These are phyloP conservation scores for Cacatua alba DNA, from an alignment of 2,113 vertebrate species.

Conservation along the genomic window DNA sequence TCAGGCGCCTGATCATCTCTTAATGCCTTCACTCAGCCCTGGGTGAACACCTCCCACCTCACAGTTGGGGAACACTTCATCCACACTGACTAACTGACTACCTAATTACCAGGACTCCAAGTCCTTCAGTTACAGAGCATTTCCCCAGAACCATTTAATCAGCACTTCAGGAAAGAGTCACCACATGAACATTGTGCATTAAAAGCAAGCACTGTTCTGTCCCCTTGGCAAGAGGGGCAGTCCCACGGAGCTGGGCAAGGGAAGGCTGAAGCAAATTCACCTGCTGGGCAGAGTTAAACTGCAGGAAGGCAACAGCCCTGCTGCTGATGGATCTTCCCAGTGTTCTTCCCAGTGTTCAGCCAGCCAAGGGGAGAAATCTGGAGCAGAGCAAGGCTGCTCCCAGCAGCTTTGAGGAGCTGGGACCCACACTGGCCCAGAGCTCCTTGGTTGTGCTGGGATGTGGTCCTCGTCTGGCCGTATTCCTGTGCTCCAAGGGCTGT, in stretches of 20 bases:
- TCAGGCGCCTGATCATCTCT: not conserved
- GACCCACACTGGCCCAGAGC: accelerated
- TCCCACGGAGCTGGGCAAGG: accelerated
- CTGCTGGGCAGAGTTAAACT: not conserved
- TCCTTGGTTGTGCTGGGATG: not conserved
- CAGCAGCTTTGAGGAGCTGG: not conserved
- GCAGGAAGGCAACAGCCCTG: not conserved
- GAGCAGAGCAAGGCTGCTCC: not conserved
- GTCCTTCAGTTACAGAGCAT: not conserved
- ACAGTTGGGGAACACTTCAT: not conserved
- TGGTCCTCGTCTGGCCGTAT: not conserved
- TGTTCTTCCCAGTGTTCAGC: not conserved
- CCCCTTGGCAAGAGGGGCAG: not conserved
- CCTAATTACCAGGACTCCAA: not conserved
- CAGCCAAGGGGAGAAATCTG: not conserved
- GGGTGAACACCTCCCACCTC: not conserved
- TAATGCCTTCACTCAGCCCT: not conserved
- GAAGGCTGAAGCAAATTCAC: not conserved
- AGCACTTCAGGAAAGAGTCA: not conserved
- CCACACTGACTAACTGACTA: not conserved
- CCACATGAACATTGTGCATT: not conserved
- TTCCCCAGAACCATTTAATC: not conserved
- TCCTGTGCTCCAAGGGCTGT: not conserved
- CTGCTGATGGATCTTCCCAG: not conserved
- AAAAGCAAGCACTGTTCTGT: not conserved